Evolutionary conservation across 1,140 invertebrate species (phyloP).

Genomic region (Archivesica marissinica): DNA sequence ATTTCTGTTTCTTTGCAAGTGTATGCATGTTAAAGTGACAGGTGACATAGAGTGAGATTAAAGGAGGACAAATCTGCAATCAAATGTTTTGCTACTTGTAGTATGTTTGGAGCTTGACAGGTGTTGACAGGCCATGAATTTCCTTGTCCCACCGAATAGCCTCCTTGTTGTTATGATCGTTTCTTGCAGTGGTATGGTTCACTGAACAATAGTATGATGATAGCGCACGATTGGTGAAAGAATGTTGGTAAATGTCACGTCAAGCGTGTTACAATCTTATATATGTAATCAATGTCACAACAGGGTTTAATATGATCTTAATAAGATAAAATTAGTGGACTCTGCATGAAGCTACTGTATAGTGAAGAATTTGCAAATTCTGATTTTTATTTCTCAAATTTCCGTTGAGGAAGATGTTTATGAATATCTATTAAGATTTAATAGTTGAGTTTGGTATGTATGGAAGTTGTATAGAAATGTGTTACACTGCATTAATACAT

Average conservation of each 20-base stretch:
- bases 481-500: too few relatives aligned
- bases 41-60: not conserved
- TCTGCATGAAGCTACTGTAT: not conserved
- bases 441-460: too few relatives aligned
- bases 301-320: not conserved
- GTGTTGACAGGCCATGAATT: not conserved
- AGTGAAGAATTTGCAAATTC: not conserved
- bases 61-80: not conserved
- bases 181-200: not conserved
- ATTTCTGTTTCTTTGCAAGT: too few relatives aligned
- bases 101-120: not conserved
- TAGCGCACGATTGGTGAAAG: not conserved
- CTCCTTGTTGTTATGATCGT: not conserved
- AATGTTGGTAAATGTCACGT: not conserved
- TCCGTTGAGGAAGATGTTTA: not conserved
- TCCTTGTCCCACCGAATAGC: not conserved
- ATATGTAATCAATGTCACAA: slow-evolving; percentile 21
- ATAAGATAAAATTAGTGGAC: slow-evolving; percentile 32
- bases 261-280: not conserved
- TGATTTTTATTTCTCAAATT: not conserved
- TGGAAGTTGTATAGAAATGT: too few relatives aligned
- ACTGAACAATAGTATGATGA: not conserved
- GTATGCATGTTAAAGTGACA: not conserved
- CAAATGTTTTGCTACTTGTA: not conserved
- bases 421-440: not conserved